Evolutionary conservation across 2,113 vertebrate genomes (phyloP).

Genomic region (Tenebrosternarchus preto): DNA sequence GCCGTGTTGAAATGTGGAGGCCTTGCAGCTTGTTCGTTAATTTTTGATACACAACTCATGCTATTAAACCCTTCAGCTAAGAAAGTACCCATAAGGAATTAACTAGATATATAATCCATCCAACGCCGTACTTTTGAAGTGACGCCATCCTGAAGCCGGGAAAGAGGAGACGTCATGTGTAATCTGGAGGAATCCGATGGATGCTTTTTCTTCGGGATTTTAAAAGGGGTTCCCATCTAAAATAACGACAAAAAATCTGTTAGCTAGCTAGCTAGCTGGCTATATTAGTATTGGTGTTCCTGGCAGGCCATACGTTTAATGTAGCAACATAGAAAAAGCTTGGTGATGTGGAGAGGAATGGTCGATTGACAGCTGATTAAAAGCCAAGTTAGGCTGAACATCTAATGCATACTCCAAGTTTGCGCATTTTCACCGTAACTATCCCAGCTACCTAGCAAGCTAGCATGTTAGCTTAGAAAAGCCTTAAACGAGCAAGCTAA

Average conservation of each 20-base stretch:
- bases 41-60: background rate
- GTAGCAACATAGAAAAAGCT: no score
- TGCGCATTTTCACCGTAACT: no score
- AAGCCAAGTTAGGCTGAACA: no score
- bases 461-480: no score
- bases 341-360: no score
- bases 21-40: no score
- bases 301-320: no score
- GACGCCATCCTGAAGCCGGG: slow-evolving; percentile 55
- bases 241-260: background rate
- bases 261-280: background rate
- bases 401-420: no score
- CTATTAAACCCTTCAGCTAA: background rate
- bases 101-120: background rate
- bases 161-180: slow-evolving; percentile 64
- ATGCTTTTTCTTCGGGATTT: slow-evolving; percentile 68
- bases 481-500: no score
- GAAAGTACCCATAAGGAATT: background rate
- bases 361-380: no score
- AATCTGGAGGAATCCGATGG: background rate
- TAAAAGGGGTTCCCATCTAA: slow-evolving; percentile 64
- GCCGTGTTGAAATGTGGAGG: no score
- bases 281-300: background rate
- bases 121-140: slow-evolving; percentile 48
- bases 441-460: no score